These are phyloP conservation scores for Bimastos eiseni DNA, from an alignment of 2,888 invertebrate genomes.

Conservation along the genomic window DNA sequence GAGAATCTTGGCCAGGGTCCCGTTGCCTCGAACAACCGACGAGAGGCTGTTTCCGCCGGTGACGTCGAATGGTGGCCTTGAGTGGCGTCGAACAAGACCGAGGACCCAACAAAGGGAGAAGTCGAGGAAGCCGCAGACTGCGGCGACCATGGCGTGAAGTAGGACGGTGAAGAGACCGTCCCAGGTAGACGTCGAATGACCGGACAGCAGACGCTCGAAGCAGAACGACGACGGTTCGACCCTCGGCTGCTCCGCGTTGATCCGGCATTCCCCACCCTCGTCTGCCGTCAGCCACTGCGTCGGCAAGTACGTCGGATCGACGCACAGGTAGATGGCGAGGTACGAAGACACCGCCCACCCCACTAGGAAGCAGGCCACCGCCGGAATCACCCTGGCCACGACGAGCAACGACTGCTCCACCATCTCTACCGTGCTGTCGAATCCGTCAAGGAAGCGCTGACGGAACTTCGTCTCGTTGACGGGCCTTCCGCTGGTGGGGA, in stretches of 20 bases:
- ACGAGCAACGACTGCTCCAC: neutral
- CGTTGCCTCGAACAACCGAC: neutral
- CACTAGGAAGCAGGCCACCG: neutral
- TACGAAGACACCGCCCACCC: neutral
- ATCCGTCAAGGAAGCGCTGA: neutral
- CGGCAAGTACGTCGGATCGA: conserved; percentile 2
- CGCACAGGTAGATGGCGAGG: conserved; percentile 13
- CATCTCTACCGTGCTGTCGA: neutral
- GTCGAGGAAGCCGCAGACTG: neutral
- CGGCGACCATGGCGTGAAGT: neutral
- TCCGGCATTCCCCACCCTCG: neutral
- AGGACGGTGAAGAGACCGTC: neutral
- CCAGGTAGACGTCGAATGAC: neutral
- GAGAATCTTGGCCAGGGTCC: conserved; percentile 15
- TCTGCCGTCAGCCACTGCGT: neutral
- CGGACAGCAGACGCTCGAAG: neutral
- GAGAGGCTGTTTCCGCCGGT: conserved; percentile 2
- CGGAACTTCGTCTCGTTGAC: neutral
- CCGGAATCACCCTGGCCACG: conserved; percentile 3
- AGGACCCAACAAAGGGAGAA: conserved; percentile 20
- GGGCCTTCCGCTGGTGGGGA: neutral
- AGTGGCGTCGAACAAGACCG: neutral
- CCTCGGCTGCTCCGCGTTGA: neutral
- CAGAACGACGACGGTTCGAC: neutral
- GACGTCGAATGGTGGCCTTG: neutral